Evolutionary conservation across 2,113 vertebrate genomes (phyloP).

Genomic region (Salvelinus namaycush): DNA sequence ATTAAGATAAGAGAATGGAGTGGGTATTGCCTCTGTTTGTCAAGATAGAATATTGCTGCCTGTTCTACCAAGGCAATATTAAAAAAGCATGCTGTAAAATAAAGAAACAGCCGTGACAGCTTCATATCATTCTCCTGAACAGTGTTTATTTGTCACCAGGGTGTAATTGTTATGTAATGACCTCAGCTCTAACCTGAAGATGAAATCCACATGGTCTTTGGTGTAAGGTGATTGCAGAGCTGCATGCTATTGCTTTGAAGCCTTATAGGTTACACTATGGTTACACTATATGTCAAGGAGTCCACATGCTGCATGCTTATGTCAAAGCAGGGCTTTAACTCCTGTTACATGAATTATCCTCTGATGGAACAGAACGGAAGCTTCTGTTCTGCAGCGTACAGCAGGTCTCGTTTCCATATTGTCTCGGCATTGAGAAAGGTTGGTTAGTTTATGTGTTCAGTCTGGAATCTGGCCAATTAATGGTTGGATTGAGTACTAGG

Average conservation of each 20-base stretch:
- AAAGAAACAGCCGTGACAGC: not conserved
- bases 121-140: not conserved
- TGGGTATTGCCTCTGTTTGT: slow-evolving; percentile 41
- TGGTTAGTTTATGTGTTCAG: not conserved
- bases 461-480: not conserved
- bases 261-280: not conserved
- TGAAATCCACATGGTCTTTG: slow-evolving; percentile 6
- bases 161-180: slow-evolving; percentile 4
- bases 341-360: not conserved
- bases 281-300: not conserved
- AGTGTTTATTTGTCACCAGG: slow-evolving; percentile 9
- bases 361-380: not conserved
- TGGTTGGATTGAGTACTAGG: not conserved
- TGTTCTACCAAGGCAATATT: slow-evolving; percentile 18
- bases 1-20: slow-evolving; percentile 48
- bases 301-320: not conserved
- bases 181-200: not conserved
- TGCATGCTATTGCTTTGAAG: not conserved
- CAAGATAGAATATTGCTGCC: slow-evolving; percentile 29
- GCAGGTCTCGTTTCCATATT: not conserved
- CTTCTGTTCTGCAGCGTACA: not conserved
- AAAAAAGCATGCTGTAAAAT: slow-evolving; percentile 9
- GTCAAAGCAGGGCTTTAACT: not conserved
- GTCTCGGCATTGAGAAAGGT: not conserved
- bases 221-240: slow-evolving; percentile 4